A percentile compares a stretch with the other conserved stretches of the same genome.
phyloP scores from a whole-genome alignment of 2,797 vertebrate genomes.

The Pangasius larnaudii region DNA sequence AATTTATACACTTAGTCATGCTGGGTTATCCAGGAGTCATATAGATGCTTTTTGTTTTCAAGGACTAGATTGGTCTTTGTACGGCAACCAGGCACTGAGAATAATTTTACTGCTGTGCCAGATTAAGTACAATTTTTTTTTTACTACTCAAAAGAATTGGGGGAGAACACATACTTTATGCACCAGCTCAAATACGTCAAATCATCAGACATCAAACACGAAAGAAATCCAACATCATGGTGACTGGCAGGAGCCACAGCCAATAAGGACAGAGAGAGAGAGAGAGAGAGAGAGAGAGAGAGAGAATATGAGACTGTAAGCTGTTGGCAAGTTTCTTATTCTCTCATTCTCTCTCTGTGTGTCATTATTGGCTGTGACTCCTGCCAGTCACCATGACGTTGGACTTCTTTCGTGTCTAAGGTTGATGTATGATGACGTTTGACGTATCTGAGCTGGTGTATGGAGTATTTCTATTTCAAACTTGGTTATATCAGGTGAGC shows the following conservation, averaged over 20 bases:
- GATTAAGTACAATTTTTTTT: too few relatives aligned
- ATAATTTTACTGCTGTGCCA: not conserved
- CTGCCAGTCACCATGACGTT: not conserved
- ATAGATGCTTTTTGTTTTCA: not conserved
- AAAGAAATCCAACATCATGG: not conserved
- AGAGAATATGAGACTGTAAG: not conserved
- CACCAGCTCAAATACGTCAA: not conserved
- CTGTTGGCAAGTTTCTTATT: not conserved
- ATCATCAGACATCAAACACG: not conserved
- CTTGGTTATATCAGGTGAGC: too few relatives aligned
- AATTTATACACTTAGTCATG: not conserved
- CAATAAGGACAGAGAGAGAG: not conserved
- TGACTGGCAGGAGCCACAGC: not conserved
- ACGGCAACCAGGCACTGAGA: not conserved
- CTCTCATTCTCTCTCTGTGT: not conserved
- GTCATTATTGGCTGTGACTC: not conserved
- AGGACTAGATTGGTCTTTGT: not conserved
- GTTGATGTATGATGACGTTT: not conserved
- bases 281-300: not conserved
- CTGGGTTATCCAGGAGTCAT: not conserved
- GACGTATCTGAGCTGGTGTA: not conserved
- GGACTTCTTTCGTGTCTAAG: not conserved
- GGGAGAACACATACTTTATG: not conserved
- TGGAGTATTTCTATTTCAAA: too few relatives aligned
- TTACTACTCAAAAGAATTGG: not conserved